Evolutionary conservation across 2,888 invertebrate genomes (phyloP).

Genomic region (Asteroscopus sphinx): DNA sequence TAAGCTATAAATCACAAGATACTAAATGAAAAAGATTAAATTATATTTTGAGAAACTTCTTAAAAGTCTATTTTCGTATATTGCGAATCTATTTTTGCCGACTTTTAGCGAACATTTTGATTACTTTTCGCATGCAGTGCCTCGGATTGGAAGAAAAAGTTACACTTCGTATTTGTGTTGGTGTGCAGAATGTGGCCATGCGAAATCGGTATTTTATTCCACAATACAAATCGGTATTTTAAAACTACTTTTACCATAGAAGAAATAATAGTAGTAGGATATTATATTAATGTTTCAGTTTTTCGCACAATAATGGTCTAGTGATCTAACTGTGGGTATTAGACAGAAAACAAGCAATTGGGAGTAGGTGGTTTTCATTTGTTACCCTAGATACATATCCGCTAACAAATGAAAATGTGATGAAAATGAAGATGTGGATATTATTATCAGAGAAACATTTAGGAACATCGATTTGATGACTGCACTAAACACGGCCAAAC

Average conservation of each 20-base stretch:
- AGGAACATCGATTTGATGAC: slow-evolving; percentile 8
- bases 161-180: background rate
- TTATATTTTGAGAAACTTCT: background rate
- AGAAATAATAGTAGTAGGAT: no score
- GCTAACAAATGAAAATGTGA: no score
- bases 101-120: background rate
- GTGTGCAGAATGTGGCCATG: background rate
- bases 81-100: background rate
- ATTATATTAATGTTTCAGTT: no score
- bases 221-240: no score
- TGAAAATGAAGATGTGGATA: no score
- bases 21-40: slow-evolving; percentile 11
- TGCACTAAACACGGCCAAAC: slow-evolving; percentile 31
- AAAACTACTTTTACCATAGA: no score
- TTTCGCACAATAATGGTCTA: no score
- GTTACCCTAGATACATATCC: no score
- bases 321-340: no score
- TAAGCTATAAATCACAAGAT: slow-evolving; percentile 12
- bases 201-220: slow-evolving; percentile 3
- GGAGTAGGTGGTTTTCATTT: no score
- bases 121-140: background rate
- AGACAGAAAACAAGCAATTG: no score
- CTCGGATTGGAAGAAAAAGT: background rate
- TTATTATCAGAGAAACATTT: no score
- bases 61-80: background rate